phyloP scores from a whole-genome alignment of 1,140 invertebrate species.

The Temnothorax curvispinosus region DNA sequence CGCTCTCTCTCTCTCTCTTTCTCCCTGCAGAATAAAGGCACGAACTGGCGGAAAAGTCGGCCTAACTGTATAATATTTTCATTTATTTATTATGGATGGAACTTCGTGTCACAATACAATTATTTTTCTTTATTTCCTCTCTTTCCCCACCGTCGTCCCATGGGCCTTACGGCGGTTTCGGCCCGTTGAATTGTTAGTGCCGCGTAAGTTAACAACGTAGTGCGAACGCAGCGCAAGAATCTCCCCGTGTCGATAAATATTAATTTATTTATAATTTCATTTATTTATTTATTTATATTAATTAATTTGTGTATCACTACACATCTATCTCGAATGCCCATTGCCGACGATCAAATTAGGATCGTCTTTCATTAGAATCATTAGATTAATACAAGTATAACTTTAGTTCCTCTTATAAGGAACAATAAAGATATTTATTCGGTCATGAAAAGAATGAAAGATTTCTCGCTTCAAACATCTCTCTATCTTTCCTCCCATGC shows the following conservation, averaged over 20 bases:
- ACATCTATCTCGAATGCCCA: slow-evolving; percentile 64
- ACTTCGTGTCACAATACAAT: slow-evolving; percentile 85
- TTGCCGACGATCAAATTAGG: slow-evolving; percentile 62
- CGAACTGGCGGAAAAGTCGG: slow-evolving; percentile 86
- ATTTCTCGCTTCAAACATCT: background rate
- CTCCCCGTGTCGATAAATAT: slow-evolving; percentile 20
- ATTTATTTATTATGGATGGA: slow-evolving; percentile 86
- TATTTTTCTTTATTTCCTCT: slow-evolving; percentile 78
- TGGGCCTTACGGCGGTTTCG: slow-evolving; percentile 53
- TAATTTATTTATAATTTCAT: slow-evolving; percentile 25
- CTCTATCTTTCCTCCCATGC: background rate
- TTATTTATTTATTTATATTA: slow-evolving; percentile 9
- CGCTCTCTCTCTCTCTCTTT: slow-evolving; percentile 60
- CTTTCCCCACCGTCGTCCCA: slow-evolving; percentile 67
- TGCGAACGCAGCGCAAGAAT: slow-evolving; percentile 69
- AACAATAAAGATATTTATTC: slow-evolving; percentile 25
- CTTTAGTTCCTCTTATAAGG: background rate
- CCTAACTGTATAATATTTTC: slow-evolving; percentile 86
- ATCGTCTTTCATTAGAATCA: slow-evolving; percentile 54
- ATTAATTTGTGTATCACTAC: slow-evolving; percentile 10
- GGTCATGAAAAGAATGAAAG: background rate
- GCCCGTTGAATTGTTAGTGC: slow-evolving; percentile 41
- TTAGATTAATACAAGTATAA: slow-evolving; percentile 55
- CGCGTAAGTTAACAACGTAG: slow-evolving; percentile 68
- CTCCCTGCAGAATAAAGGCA: slow-evolving; percentile 85